Conservation (phyloP, 2,888 invertebrate species). For the Micoletzkya japonica region DNA sequence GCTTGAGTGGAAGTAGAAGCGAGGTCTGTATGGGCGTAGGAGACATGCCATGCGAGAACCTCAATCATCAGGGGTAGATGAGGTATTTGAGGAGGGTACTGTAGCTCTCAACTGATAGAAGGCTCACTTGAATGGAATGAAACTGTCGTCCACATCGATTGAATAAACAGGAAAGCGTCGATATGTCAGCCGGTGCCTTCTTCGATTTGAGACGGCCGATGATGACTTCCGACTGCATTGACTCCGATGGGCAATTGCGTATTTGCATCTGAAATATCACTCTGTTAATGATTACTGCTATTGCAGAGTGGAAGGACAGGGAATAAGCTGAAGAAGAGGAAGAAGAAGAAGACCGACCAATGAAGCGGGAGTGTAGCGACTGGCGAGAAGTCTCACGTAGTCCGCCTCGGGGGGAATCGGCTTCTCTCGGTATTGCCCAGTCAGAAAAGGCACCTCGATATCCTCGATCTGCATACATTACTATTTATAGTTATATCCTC, state of each 20-base stretch:
- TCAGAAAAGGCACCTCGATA: too few species aligned
- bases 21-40: constrained; percentile 44
- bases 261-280: constrained; percentile 13
- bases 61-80: too few species aligned
- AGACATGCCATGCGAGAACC: constrained; percentile 44
- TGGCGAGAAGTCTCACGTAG: constrained; percentile 13
- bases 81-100: too few species aligned
- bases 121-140: constrained; percentile 19
- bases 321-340: neutral
- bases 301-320: too few species aligned
- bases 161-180: constrained; percentile 9
- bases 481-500: too few species aligned
- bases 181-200: constrained; percentile 8
- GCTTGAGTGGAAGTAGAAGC: constrained; percentile 23
- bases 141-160: constrained; percentile 19
- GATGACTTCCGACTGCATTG: constrained; percentile 3
- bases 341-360: neutral
- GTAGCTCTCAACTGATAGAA: too few species aligned
- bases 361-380: constrained; percentile 1
- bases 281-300: too few species aligned
- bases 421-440: too few species aligned
- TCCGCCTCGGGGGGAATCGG: neutral
- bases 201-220: constrained; percentile 3
- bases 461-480: too few species aligned
- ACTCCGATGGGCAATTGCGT: constrained; percentile 10